Evolutionary conservation across 1,140 invertebrate species (phyloP), one percentile per base, ranked within the genome.

Genomic region (Elymnias hypermnestra): DNA sequence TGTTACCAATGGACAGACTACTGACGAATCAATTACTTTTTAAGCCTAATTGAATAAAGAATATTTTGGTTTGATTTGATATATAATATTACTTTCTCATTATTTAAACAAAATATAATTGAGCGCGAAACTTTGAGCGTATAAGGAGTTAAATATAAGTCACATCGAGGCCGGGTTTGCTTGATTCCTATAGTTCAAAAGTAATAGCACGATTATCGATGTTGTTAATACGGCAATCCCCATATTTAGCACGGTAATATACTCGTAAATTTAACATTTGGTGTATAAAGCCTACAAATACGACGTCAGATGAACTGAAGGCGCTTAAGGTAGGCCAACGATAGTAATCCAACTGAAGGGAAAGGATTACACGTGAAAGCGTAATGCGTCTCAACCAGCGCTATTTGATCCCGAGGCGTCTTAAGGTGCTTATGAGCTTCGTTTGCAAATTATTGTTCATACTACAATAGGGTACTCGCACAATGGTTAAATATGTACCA

Each of bases 381-480:
- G 52, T 76, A 74, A 81, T 76, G 67, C 68, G 61, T 53, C 55
- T 63, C 56, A 77, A 64, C 66, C 63, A 62, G 50, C 57, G 71
- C 64, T 74, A 72, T 63, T 70, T 79, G 66, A 79, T 77, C 29
- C 72, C 54, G 58, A 53, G 52, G 59, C 68, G 62, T 69, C 68
- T 73, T 64, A 59, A 66, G 51, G 58, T 50, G 53, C 54, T 57
- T 54, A 54, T 44, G 35, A 47, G 72, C 63, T 75, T 77, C 67
- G 52, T 63, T 74, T 81, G 68, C 70, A 77, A 77, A 81, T 77
- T 77, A 73, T 72, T 70, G 66, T 74, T 72, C 61, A 62, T 62
- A 57, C 63, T 57, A 71, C 63, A 73, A 72, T 72, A 15, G 12
- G 5, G 13, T n/a, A 33, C 29, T 33, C 13, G 13, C n/a, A n/a